Conservation (phyloP, 1,140 invertebrate species). For the Trichonephila clavipes region DNA sequence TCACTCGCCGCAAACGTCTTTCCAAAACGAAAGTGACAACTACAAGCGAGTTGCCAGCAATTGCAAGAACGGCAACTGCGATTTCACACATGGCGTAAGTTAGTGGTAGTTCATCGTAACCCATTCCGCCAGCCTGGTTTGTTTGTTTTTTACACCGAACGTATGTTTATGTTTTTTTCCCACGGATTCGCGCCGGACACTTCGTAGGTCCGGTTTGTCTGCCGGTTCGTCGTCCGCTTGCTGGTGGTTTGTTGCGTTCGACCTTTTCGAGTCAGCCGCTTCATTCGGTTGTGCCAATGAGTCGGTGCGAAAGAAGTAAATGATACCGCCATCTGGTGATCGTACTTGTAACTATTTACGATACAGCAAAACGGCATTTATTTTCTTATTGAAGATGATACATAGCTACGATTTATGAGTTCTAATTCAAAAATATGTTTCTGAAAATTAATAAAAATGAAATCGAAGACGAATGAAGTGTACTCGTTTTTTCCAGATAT, state of each 20-base stretch:
- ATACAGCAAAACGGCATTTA: neutral
- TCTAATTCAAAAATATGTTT: too few relatives aligned
- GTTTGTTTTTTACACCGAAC: neutral
- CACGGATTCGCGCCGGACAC: constrained; percentile 22
- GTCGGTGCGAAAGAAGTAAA: neutral
- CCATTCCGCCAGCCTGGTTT: neutral
- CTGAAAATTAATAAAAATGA: too few relatives aligned
- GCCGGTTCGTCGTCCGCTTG: neutral
- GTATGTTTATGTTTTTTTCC: constrained; percentile 24
- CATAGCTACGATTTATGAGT: too few relatives aligned
- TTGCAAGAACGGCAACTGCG: constrained; percentile 89
- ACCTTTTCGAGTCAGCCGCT: constrained; percentile 54
- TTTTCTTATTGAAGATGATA: too few relatives aligned
- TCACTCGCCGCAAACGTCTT: constrained; percentile 87
- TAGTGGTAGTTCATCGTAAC: constrained; percentile 74
- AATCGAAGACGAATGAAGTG: too few relatives aligned
- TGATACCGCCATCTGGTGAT: constrained; percentile 16
- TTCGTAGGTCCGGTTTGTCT: constrained; percentile 20
- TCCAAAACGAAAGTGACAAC: constrained; percentile 91
- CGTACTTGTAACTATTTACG: neutral
- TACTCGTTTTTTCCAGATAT: too few relatives aligned
- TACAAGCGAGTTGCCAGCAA: constrained; percentile 91
- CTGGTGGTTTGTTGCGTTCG: neutral
- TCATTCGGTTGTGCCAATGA: neutral
- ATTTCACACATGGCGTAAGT: constrained; percentile 88